Evolutionary conservation across 2,888 invertebrate species (phyloP), one percentile per base, ranked within the genome.

Genomic region (Chalcis sispes): DNA sequence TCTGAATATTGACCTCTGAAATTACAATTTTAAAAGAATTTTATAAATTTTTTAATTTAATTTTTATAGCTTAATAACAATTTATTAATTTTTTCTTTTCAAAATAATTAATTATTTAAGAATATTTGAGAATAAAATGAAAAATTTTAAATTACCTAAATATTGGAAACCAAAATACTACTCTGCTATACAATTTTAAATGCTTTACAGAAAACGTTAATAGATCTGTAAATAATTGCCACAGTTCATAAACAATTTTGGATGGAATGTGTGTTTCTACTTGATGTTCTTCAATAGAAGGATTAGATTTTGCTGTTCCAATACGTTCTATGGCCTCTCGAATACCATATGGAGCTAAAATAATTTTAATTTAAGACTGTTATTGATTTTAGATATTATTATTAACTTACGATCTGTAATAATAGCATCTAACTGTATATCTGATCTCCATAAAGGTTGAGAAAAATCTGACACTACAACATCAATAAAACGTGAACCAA

Each of bases 131-230:
- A 42, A 20, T 32, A 62, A 46, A 59, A n/a, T n/a, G n/a, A n/a
- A n/a, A n/a, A 40, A 32, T 69, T 25, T 56, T 42, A 46, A 18
- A 50, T 86, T 85, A 95, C 94, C 95, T 93, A 79, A 95, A 94
- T 46, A 98, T 91, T 29, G 99, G 99, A 83, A 98, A 93, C 99
- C 99, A 99, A 90, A 95, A 98, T 0, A 99, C 98, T 20, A 99
- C 90, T 79, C 96, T 90, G 0, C 98, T 95, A 4, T 94, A 92
- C 4, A 95, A 79, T 80, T 90, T 91, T 72, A 99, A 91, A 87
- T 95, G 94, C 65, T 90, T 90, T 0, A 95, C 95, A 0, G 97
- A 92, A 89, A 98, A 97, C 82, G 91, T 90, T 50, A 99, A 89
- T 59, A 99, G 90, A 89, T 99, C 99, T 64, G 90, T 90, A 85